These are phyloP conservation scores for Sparidentex hasta DNA, from an alignment of 2,797 vertebrate species.

Conservation along the genomic window DNA sequence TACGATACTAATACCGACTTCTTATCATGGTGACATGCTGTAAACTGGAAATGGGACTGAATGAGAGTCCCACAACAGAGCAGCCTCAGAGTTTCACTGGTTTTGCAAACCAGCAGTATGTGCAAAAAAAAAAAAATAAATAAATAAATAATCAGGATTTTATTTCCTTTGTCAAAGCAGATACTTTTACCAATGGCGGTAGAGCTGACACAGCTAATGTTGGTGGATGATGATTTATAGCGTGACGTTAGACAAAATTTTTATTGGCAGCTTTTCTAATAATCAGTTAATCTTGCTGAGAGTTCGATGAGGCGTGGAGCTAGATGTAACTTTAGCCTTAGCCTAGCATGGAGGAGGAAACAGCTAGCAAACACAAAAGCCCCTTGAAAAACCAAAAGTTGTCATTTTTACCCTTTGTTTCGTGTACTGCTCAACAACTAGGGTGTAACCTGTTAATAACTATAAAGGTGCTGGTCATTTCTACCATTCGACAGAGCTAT, in stretches of 20 bases:
- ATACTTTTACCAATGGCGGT: background rate
- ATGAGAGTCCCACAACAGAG: background rate
- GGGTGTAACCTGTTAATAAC: background rate
- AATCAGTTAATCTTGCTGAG: background rate
- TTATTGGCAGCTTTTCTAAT: background rate
- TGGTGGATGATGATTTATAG: background rate
- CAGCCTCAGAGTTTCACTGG: conserved; percentile 3
- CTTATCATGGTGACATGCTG: conserved; percentile 4
- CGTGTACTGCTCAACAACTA: background rate
- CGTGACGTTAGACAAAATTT: background rate
- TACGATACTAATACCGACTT: conserved; percentile 68
- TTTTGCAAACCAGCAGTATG: conserved; percentile 13
- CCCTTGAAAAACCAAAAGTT: background rate
- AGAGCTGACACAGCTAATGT: background rate
- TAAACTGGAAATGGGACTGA: background rate
- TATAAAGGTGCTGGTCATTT: background rate
- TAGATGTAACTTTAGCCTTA: background rate
- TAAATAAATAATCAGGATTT: background rate
- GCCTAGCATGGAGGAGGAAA: background rate
- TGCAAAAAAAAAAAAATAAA: background rate
- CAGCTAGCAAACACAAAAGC: background rate
- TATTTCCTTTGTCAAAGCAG: background rate
- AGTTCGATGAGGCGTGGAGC: background rate
- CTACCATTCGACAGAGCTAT: background rate
- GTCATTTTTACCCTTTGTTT: background rate